Evolutionary conservation across 2,888 invertebrate species (phyloP).

Genomic region (Syritta pipiens): DNA sequence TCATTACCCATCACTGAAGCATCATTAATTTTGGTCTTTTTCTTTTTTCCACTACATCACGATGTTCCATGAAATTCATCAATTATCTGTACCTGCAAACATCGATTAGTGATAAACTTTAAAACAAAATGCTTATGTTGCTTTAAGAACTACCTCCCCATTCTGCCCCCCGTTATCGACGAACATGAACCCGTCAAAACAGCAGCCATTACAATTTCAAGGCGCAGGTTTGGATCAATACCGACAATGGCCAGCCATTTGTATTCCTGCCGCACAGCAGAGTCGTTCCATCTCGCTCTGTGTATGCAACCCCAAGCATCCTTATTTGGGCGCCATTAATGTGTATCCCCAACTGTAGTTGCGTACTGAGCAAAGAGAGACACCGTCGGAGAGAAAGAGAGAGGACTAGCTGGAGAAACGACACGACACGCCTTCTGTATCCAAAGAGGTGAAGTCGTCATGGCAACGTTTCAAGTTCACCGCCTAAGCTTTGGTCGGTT

Average conservation of each 20-base stretch:
- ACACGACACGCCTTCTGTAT: slow-evolving; percentile 59
- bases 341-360: slow-evolving; percentile 47
- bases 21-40: too few relatives aligned
- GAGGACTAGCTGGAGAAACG: slow-evolving; percentile 27
- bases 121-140: too few relatives aligned
- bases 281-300: background rate
- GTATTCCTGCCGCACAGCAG: slow-evolving; percentile 9
- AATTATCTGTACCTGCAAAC: too few relatives aligned
- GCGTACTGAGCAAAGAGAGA: slow-evolving; percentile 31
- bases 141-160: too few relatives aligned
- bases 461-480: slow-evolving; percentile 39
- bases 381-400: slow-evolving; percentile 6
- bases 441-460: slow-evolving; percentile 39
- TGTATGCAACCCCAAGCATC: slow-evolving; percentile 52
- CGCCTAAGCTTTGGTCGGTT: slow-evolving; percentile 37
- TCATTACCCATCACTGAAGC: too few relatives aligned
- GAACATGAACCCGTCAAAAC: too few relatives aligned
- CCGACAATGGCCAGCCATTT: slow-evolving; percentile 46
- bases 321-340: slow-evolving; percentile 56
- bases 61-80: too few relatives aligned
- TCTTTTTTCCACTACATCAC: too few relatives aligned
- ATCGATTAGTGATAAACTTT: too few relatives aligned
- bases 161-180: too few relatives aligned
- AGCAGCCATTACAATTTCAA: slow-evolving; percentile 25
- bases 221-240: slow-evolving; percentile 66